Percentiles rank a stretch among this genome's conserved stretches.
These are phyloP conservation scores for Rhorus exstirpatorius DNA, from an alignment of 2,888 invertebrate species.

Conservation along the genomic window DNA sequence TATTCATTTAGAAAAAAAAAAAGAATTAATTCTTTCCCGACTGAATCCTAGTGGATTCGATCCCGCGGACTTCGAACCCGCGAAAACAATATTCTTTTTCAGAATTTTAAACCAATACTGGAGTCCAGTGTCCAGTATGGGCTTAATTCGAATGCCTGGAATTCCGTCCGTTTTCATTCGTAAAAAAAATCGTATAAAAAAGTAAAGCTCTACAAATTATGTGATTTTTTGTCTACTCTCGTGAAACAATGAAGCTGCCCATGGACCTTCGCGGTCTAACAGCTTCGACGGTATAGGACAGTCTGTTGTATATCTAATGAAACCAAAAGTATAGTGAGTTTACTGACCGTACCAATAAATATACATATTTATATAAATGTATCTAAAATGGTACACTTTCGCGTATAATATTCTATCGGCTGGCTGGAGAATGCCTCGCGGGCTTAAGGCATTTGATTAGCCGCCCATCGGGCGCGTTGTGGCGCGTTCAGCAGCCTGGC, in stretches of 20 bases:
- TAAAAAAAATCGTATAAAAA: not conserved
- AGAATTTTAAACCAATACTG: too few relatives aligned
- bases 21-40: too few relatives aligned
- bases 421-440: slow-evolving; percentile 62
- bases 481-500: slow-evolving; percentile 53
- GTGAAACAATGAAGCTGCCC: not conserved
- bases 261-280: not conserved
- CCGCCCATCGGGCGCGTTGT: slow-evolving; percentile 54
- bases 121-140: too few relatives aligned
- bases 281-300: too few relatives aligned
- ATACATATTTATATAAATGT: not conserved
- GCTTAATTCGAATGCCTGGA: too few relatives aligned
- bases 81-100: too few relatives aligned
- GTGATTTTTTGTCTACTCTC: not conserved
- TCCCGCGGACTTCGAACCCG: too few relatives aligned
- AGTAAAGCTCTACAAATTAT: not conserved
- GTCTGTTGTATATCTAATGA: not conserved
- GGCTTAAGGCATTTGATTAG: slow-evolving; percentile 67
- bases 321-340: not conserved
- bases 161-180: too few relatives aligned
- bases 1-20: not conserved
- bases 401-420: slow-evolving; percentile 59
- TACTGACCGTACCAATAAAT: not conserved
- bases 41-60: too few relatives aligned
- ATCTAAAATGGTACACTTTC: slow-evolving; percentile 16